Conservation (phyloP, 2,888 invertebrate species). For the Muscina levida region DNA sequence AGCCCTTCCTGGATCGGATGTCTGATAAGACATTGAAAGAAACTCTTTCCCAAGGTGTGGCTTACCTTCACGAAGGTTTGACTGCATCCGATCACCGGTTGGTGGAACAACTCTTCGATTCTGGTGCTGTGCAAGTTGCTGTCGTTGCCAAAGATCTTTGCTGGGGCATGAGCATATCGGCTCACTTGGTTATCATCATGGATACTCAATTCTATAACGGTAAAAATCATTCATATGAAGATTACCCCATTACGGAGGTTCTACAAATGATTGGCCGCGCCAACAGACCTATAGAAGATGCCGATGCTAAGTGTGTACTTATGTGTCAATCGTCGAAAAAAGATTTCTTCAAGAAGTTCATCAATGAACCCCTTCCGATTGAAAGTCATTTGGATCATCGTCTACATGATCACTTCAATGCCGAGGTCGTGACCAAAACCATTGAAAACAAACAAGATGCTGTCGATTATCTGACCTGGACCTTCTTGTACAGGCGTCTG, state of each 20-base stretch:
- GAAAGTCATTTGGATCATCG: constrained; percentile 99
- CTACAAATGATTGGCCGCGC: constrained; percentile 99
- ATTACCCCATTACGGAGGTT: constrained; percentile 98
- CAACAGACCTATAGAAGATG: constrained; percentile 94
- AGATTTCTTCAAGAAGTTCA: constrained; percentile 98
- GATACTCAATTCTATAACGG: constrained; percentile 97
- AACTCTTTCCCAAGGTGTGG: constrained; percentile 96
- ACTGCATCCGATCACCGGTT: constrained; percentile 90
- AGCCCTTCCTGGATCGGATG: constrained; percentile 93
- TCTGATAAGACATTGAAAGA: constrained; percentile 94
- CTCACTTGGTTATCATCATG: constrained; percentile 97
- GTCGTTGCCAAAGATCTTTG: constrained; percentile 95
- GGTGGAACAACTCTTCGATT: constrained; percentile 95
- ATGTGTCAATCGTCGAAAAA: constrained; percentile 99
- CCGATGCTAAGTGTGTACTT: constrained; percentile 95
- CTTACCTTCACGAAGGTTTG: constrained; percentile 97
- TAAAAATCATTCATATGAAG: constrained; percentile 93
- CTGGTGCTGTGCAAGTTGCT: constrained; percentile 95
- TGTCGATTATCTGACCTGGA: constrained; percentile 99
- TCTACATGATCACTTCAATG: constrained; percentile 99
- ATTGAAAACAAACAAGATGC: constrained; percentile 99
- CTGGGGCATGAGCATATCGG: constrained; percentile 94
- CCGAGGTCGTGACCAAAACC: constrained; percentile 99
- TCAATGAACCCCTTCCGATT: constrained; percentile 97
- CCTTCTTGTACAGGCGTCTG: constrained; percentile 96